Evolutionary conservation across 1,140 invertebrate genomes (phyloP).

Genomic region (Zaprionus tsacasi): DNA sequence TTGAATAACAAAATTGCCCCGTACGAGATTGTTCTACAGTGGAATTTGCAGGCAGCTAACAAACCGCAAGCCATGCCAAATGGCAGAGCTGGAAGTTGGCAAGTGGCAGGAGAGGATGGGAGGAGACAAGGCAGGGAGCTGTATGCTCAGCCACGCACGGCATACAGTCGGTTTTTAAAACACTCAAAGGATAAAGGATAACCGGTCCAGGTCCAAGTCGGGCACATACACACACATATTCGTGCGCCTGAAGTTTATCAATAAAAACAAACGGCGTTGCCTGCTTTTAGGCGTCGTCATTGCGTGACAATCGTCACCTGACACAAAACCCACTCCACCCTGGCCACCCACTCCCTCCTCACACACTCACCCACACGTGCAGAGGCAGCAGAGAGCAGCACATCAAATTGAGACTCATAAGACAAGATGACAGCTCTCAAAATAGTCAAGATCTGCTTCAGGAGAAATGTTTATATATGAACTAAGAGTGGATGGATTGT

Average conservation of each 20-base stretch:
- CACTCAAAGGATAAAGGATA: constrained; percentile 75
- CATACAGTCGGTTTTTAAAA: constrained; percentile 57
- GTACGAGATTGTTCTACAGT: constrained; percentile 71
- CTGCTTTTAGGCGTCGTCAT: constrained; percentile 63
- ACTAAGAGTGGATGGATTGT: not conserved
- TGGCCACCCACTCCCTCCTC: not conserved
- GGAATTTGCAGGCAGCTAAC: constrained; percentile 74
- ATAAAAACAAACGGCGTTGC: constrained; percentile 67
- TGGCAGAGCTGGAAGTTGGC: constrained; percentile 59
- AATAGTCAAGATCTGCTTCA: not conserved
- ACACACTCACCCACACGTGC: not conserved
- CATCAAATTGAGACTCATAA: constrained; percentile 2
- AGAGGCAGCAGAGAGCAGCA: not conserved
- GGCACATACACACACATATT: constrained; percentile 65
- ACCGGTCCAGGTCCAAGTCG: constrained; percentile 37
- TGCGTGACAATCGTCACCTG: constrained; percentile 78
- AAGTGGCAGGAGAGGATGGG: constrained; percentile 70
- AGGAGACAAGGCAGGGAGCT: constrained; percentile 43
- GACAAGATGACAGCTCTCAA: constrained; percentile 2
- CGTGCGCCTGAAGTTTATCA: constrained; percentile 74
- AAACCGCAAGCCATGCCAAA: constrained; percentile 80
- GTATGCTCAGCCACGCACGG: constrained; percentile 61
- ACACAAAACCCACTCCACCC: constrained; percentile 19
- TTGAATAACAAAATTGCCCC: constrained; percentile 78
- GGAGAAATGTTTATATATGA: not conserved